Evolutionary conservation across 2,113 vertebrate species (phyloP), one percentile per base, ranked within the genome.

Genomic region (Hippocampus comes): DNA sequence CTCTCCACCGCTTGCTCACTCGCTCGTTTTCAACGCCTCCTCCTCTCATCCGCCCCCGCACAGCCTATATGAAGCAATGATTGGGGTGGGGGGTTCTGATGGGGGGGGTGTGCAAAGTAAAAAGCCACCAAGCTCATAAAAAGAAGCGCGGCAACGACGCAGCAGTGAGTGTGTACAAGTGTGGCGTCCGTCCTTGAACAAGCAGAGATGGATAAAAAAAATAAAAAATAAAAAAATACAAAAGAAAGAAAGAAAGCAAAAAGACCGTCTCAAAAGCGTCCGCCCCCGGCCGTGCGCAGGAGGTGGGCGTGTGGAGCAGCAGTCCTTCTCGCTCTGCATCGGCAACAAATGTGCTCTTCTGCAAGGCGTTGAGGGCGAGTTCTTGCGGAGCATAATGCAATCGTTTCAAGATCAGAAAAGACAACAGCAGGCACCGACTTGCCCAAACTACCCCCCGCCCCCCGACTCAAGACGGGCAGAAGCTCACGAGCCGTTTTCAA

Each of bases 301-400:
- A 91, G 86, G 92, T 92, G 91, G 91, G 91, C 82, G 90, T 92
- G 79, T 84, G 82, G 79, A 90, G 83, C 89, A 83, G 72, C 87
- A 88, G 88, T 87, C 82, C 79, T 84, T 82, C 68, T 56, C 49
- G 18, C 67, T 55, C 27, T n/a, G 74, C 84, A 73, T 76, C 80
- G 75, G 72, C 83, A 91, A 86, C 81, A 86, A 87, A 89, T 84
- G 74, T 77, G 83, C 84, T 81, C 71, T 86, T 89, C 80, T 81
- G 87, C 75, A 15, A 78, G 81, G 80, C 88, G 85, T 78, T 70
- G 80, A 85, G 83, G 73, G 82, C 10, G 86, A 87, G 85, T 82
- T 89, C 77, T 80, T 75, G 80, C 82, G 82, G 78, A 66, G 80
- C 57, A 86, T 86, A 91, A 91, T 86, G 85, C 81, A 82, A 80